phyloP scores from a whole-genome alignment of 2,888 invertebrate species.

The Temnothorax rugatulus region DNA sequence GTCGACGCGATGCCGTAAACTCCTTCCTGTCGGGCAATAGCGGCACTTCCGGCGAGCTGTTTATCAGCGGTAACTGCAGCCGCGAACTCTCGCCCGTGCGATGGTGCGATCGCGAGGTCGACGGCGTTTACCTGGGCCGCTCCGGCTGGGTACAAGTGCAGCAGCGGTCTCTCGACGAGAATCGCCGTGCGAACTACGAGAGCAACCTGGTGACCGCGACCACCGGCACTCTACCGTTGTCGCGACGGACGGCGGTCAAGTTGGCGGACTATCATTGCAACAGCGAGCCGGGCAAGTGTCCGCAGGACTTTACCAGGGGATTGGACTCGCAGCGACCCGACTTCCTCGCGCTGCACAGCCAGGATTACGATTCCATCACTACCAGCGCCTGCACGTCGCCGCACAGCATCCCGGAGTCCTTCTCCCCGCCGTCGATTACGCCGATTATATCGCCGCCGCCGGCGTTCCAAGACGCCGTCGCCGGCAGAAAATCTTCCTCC shows the following conservation, averaged over 20 bases:
- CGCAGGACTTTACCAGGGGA: slow-evolving; percentile 73
- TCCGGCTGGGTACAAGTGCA: slow-evolving; percentile 89
- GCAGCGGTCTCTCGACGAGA: slow-evolving; percentile 87
- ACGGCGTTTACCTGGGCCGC: slow-evolving; percentile 88
- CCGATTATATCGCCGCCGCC: slow-evolving; percentile 91
- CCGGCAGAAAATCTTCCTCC: slow-evolving; percentile 73
- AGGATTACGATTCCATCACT: slow-evolving; percentile 84
- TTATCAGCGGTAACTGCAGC: slow-evolving; percentile 85
- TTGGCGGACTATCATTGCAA: slow-evolving; percentile 87
- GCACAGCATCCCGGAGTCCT: slow-evolving; percentile 85
- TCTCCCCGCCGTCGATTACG: slow-evolving; percentile 89
- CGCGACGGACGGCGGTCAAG: slow-evolving; percentile 86
- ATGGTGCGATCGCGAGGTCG: slow-evolving; percentile 89
- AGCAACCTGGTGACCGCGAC: slow-evolving; percentile 72
- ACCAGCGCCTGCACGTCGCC: slow-evolving; percentile 84
- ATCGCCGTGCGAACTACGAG: slow-evolving; percentile 85
- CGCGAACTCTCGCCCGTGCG: slow-evolving; percentile 88
- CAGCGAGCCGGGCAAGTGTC: slow-evolving; percentile 83
- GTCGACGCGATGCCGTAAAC: slow-evolving; percentile 80
- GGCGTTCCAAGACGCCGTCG: slow-evolving; percentile 89
- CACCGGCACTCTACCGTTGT: slow-evolving; percentile 84
- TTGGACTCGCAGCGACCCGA: slow-evolving; percentile 77
- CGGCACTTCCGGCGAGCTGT: slow-evolving; percentile 86
- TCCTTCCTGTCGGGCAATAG: slow-evolving; percentile 84
- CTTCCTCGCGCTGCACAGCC: slow-evolving; percentile 79